Base-by-base conservation (phyloP, 2,888 invertebrate species). In the Peribatodes rhomboidaria region DNA sequence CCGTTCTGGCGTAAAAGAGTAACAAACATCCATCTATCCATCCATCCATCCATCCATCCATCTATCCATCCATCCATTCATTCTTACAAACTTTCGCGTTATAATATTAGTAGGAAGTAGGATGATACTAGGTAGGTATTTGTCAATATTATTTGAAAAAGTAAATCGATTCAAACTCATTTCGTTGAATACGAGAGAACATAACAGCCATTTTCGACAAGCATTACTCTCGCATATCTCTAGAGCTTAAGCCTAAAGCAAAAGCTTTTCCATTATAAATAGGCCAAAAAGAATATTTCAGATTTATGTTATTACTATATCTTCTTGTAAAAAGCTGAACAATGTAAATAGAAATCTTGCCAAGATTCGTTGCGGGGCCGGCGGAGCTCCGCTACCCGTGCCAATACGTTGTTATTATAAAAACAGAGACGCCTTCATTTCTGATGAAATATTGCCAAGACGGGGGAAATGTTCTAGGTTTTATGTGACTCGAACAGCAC, bases 281-380 rank as follows among this genome's bases (percentile, higher is more conserved):
- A 55, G 14, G 11, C 31, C 31, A 47, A 49, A 58, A 63, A n/a
- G 20, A 50, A 49, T 50, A 37, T 31, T 54, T 41, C 22, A 50
- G 55, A 60, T 65, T 65, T 58, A 62, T 58, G 49, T 58, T 58
- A 56, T 61, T 58, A 58, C 55, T 44, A 44, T 49, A 58, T 37
- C 54, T 58, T 54, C 42, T 58, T 31, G 35, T 61, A 61, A 58
- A 57, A 58, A 54, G 33, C 54, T 13, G 61, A 54, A 58, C 55
- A 50, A 58, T 61, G 49, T 61, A 61, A 47, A 61, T 58, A 61
- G 41, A 66, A 66, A 61, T 50, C 52, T 14, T 66, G 58, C 54
- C 66, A 66, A 66, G 66, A 57, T 16, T 60, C 47, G 33, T 8
- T 44, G 56, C 35, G 54, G 20, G 42, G 22, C 41, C 27, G 49